Percentiles rank a stretch among this genome's conserved stretches.
Evolutionary conservation across 2,888 invertebrate genomes (phyloP).

Genomic region (Tenthredo livida): DNA sequence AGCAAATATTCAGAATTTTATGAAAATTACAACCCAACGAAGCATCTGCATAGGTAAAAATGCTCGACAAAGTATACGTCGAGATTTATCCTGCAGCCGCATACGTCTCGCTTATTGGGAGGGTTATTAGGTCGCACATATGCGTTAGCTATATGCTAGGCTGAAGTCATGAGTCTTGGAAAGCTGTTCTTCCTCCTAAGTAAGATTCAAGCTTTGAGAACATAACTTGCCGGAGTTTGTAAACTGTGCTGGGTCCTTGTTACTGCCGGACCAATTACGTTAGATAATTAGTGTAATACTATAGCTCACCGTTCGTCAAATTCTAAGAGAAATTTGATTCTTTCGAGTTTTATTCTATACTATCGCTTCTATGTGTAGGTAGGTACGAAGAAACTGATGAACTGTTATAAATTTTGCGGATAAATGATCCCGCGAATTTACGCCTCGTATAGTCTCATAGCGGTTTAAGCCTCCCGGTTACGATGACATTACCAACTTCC

Average conservation of each 20-base stretch:
- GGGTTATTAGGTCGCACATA: constrained; percentile 11
- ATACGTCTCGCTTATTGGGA: not conserved
- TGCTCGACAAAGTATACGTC: not conserved
- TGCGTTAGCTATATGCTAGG: too few species aligned
- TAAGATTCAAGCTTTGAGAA: not conserved
- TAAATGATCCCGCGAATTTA: constrained; percentile 10
- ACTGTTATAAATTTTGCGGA: not conserved
- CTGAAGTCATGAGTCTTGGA: not conserved
- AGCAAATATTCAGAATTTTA: not conserved
- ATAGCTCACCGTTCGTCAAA: not conserved
- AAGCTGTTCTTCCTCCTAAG: not conserved
- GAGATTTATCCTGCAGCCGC: not conserved
- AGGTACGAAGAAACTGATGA: not conserved
- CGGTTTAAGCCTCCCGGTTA: not conserved
- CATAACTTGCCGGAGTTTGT: not conserved
- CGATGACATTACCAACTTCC: constrained; percentile 18
- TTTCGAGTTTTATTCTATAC: not conserved
- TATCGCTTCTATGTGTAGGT: not conserved
- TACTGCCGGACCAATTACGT: not conserved
- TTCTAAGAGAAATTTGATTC: not conserved
- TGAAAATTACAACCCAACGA: not conserved
- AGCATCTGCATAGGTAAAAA: not conserved
- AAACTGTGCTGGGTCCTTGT: not conserved
- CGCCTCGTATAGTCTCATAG: constrained; percentile 6
- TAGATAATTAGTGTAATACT: not conserved